Base-by-base conservation (phyloP, 2,888 invertebrate species). In the Belgica antarctica region DNA sequence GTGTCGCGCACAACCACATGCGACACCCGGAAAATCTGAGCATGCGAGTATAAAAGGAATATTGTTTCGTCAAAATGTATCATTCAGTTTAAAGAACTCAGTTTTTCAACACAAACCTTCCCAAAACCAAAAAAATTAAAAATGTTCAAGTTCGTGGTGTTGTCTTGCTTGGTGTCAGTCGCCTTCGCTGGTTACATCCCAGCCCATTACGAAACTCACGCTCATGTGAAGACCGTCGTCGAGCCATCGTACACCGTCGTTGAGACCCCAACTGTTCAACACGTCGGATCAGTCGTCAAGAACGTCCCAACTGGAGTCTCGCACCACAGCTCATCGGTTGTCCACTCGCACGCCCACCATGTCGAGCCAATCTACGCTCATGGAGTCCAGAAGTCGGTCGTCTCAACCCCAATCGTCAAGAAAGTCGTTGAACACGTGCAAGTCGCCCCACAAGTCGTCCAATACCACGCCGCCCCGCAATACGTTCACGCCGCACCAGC, bases 121-220 rank as follows among this genome's bases (percentile, higher is more conserved):
- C 61, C 15, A 61, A 61, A 57, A 27, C 59, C 59, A 61, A 70
- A 59, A 15, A 17, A n/a, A 57, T 27, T 69, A 27, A 70, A 70
- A 70, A 70, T 70, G 70, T 70, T 70, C 61, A 70, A 70, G 57
- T 70, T 70, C 34, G 70, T 70, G 57, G 70, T 70, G 57, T 70
- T 70, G 61, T 70, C 61, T 15, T 70, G 61, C 61, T 41, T 70
- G 24, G 25, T 70, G 27, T 36, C 70, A 12, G 70, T 34, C 46
- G 59, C 61, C 12, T 61, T 41, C 41, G 70, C 61, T 8, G 70
- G 61, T 15, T 8, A 27, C 36, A 19, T 59, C 41, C n/a, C n/a
- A n/a, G n/a, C n/a, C n/a, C 34, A 36, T 28, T 59, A 31, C 59
- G 57, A 25, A 17, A 15, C 15, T 25, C 12, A 5, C 10, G 41